Base-by-base conservation (phyloP, 2,888 invertebrate species). In the Polydrusus pterygomalis region DNA sequence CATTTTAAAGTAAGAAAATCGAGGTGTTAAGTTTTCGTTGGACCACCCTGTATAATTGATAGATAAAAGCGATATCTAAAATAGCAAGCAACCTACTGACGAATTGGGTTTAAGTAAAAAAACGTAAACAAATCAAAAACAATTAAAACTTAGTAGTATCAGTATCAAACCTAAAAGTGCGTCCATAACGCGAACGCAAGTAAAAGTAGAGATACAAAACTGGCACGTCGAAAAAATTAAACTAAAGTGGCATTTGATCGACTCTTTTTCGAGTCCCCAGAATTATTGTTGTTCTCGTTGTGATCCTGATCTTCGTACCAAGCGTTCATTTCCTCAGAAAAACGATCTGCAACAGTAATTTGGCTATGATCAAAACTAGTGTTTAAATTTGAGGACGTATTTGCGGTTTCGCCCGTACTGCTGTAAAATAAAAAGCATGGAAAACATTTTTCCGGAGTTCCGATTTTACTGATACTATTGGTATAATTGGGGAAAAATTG, bases 261-360 rank as follows among this genome's bases (percentile, higher is more conserved):
- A 70, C 80, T 83, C 75, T 83, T 82, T 25, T 34, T 34, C 2
- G 83, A 77, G 73, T 79, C 76, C 72, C 75, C 80, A 45, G 82
- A 74, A 75, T 82, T 34, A 34, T 34, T 84, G 68, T 83, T 83
- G 73, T 82, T 85, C 30, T 85, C 84, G 51, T 79, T 80, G 47
- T 82, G 79, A 65, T 84, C 83, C 25, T 86, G 87, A 75, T 87
- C 88, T 82, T 88, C 86, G 78, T 89, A 90, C 91, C 90, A 91
- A n/a, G 89, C 88, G 77, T 90, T 86, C 89, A 90, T 89, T 84
- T 90, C 90, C 38, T 88, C 88, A n/a, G 89, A 88, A 82, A 89
- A 90, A 70, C 88, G 88, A 63, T 89, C 88, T 2, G 88, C 89
- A 62, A 89, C 85, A 54, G 87, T 85, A 51, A 85, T 68, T 47